Conservation (phyloP, 2,888 invertebrate genomes). For the Troides oblongomaculatus region DNA sequence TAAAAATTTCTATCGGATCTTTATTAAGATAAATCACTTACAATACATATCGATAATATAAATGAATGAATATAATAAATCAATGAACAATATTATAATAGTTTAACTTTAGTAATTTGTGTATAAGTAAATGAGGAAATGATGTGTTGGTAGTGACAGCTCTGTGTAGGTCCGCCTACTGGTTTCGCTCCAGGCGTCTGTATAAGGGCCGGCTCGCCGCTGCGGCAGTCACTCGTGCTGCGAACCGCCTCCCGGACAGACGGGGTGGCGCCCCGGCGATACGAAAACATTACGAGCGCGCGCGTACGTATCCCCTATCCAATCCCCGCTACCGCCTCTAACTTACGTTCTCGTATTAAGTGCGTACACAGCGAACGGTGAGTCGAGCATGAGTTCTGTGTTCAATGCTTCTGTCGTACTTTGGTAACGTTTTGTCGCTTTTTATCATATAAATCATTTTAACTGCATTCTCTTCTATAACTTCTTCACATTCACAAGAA, state of each 20-base stretch:
- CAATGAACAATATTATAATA: too few species aligned
- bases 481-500: too few species aligned
- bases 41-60: too few species aligned
- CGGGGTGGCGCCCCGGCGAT: slow-evolving; percentile 55
- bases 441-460: background rate
- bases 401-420: background rate
- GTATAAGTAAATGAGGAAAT: background rate
- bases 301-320: slow-evolving; percentile 61
- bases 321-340: slow-evolving; percentile 17
- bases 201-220: slow-evolving; percentile 64
- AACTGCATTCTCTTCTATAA: background rate
- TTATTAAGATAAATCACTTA: too few species aligned
- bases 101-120: too few species aligned
- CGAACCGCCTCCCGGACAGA: slow-evolving; percentile 61
- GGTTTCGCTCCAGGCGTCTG: slow-evolving; percentile 48
- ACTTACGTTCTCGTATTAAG: slow-evolving; percentile 19
- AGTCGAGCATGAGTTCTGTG: slow-evolving; percentile 21
- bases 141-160: slow-evolving; percentile 26
- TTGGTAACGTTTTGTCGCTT: background rate
- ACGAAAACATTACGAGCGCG: slow-evolving; percentile 57
- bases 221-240: slow-evolving; percentile 59
- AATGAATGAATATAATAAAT: too few species aligned
- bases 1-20: too few species aligned
- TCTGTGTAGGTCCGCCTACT: slow-evolving; percentile 58
- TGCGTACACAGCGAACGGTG: slow-evolving; percentile 21